Percentiles rank a stretch among this genome's conserved stretches.
Evolutionary conservation across 1,140 invertebrate species (phyloP).

Genomic region (Drosophila jambulina): DNA sequence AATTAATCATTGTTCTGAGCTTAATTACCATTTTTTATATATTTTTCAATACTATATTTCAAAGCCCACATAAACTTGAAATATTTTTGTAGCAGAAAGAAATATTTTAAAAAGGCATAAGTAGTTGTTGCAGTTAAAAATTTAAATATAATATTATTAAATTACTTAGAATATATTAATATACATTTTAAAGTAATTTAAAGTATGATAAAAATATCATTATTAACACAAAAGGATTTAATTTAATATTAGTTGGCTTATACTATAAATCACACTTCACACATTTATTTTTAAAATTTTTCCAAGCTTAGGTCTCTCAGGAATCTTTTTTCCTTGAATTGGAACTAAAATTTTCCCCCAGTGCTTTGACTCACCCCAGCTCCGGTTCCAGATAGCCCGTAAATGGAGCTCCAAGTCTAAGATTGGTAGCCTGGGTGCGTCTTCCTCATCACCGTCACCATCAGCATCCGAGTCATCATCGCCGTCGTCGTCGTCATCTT

Average conservation of each 20-base stretch:
- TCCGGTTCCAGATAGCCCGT: conserved; percentile 45
- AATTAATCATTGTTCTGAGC: not conserved
- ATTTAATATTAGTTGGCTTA: no score
- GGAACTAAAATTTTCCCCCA: not conserved
- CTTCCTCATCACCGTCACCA: conserved; percentile 41
- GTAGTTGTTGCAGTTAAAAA: not conserved
- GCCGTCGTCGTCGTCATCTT: conserved; percentile 13
- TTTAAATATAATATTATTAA: not conserved
- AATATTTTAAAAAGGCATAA: not conserved
- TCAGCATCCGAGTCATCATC: conserved; percentile 17
- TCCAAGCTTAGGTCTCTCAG: no score
- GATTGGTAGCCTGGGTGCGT: conserved; percentile 75
- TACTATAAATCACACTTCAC: no score
- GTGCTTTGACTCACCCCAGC: conserved; percentile 13
- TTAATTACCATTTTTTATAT: no score
- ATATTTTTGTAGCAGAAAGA: not conserved
- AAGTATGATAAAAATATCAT: not conserved
- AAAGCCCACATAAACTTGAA: not conserved
- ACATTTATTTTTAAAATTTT: no score
- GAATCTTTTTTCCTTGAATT: no score
- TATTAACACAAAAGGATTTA: no score
- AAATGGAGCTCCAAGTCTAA: conserved; percentile 66
- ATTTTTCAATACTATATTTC: not conserved
- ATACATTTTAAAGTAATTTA: not conserved
- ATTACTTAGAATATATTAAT: not conserved